Conservation (phyloP, 53 echinoderm and acorn worm species). For the Patiria pectinifera region DNA sequence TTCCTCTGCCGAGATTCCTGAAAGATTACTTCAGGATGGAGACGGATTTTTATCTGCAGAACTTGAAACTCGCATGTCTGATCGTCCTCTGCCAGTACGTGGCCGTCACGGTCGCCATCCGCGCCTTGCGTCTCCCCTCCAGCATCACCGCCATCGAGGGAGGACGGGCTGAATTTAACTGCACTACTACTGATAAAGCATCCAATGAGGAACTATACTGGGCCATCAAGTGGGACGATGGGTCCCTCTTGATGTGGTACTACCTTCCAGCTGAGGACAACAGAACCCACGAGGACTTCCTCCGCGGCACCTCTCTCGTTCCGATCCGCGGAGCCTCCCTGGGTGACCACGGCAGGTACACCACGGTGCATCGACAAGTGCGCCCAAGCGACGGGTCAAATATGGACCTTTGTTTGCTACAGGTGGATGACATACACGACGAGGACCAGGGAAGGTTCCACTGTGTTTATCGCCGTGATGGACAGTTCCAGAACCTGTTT, state of each 20-base stretch:
- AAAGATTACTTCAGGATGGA: slow-evolving; percentile 34
- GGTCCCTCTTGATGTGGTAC: slow-evolving; percentile 36
- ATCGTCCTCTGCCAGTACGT: slow-evolving; percentile 19
- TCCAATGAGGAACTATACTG: slow-evolving; percentile 47
- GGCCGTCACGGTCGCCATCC: background rate
- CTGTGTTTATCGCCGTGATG: slow-evolving; percentile 30
- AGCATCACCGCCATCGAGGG: slow-evolving; percentile 56
- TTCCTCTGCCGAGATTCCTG: background rate
- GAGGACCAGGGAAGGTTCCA: slow-evolving; percentile 47
- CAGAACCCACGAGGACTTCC: slow-evolving; percentile 8
- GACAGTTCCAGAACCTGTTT: background rate
- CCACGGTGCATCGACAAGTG: slow-evolving; percentile 25
- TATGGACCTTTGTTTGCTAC: slow-evolving; percentile 31
- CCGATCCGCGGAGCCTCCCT: slow-evolving; percentile 1
- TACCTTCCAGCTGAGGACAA: slow-evolving; percentile 49
- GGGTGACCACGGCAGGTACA: slow-evolving; percentile 49
- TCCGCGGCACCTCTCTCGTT: slow-evolving; percentile 23
- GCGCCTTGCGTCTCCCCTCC: slow-evolving; percentile 32
- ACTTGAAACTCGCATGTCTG: slow-evolving; percentile 5
- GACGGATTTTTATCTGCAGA: background rate
- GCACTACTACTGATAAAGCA: slow-evolving; percentile 16
- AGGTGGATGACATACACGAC: slow-evolving; percentile 12
- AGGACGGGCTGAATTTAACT: slow-evolving; percentile 59
- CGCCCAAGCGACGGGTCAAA: background rate
- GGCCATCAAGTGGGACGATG: slow-evolving; percentile 60